Percentiles rank a stretch among this genome's conserved stretches.
phyloP scores from a whole-genome alignment of 2,113 vertebrate species.

The Nothoprocta perdicaria region DNA sequence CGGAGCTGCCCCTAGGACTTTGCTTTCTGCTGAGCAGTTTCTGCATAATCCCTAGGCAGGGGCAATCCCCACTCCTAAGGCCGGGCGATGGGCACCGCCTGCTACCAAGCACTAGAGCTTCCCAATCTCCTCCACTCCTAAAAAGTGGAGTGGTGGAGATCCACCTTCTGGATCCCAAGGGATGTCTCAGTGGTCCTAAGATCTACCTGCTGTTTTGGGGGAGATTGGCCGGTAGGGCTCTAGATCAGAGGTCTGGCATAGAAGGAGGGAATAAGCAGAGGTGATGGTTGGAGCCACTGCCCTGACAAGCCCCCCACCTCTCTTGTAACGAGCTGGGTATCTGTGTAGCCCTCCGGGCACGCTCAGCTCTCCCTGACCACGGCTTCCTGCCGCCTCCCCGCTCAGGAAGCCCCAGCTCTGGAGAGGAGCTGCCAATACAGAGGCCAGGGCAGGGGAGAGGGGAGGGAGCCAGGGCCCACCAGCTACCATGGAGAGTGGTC shows the following conservation, averaged over 20 bases:
- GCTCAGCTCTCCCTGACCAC: not conserved
- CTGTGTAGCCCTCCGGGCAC: not conserved
- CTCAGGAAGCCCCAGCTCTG: not conserved
- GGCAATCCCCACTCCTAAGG: not conserved
- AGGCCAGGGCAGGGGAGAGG: not conserved
- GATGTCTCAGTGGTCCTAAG: not conserved
- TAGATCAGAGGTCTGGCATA: not conserved
- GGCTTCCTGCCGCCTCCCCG: not conserved
- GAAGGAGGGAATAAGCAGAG: not conserved
- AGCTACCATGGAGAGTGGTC: not conserved
- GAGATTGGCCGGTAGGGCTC: not conserved
- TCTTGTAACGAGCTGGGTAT: not conserved
- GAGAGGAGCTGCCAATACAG: not conserved
- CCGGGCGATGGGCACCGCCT: not conserved
- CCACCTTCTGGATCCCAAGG: not conserved
- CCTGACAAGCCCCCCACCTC: not conserved
- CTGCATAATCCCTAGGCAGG: not conserved
- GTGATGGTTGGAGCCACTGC: not conserved
- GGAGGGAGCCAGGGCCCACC: too few relatives aligned
- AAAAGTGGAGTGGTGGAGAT: not conserved
- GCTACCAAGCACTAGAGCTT: not conserved
- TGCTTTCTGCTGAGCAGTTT: not conserved
- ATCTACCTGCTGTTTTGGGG: not conserved
- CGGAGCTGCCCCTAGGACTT: not conserved
- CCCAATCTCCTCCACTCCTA: not conserved